Percentiles rank a stretch among this genome's conserved stretches.
Conservation (phyloP, 1,140 invertebrate species). For the Triops longicaudatus region DNA sequence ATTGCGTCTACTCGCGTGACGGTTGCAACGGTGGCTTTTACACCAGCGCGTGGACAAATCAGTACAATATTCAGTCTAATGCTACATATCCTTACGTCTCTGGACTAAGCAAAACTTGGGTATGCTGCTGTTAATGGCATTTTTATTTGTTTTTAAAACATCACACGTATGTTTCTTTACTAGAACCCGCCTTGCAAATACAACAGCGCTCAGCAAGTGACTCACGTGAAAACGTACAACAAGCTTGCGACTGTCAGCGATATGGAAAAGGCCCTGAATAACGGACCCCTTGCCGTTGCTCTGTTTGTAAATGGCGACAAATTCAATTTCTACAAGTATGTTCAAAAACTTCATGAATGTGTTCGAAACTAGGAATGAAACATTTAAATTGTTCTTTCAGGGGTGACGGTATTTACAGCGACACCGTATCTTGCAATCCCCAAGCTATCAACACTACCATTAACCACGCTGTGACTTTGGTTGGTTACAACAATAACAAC, state of each 20-base stretch:
- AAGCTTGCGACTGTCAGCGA: no score
- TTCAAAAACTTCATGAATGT: background rate
- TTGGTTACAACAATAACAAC: conserved; percentile 9
- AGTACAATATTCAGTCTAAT: background rate
- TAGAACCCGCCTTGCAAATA: no score
- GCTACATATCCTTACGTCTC: background rate
- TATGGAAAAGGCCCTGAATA: no score
- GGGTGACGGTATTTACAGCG: conserved; percentile 22
- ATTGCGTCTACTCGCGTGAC: conserved; percentile 19
- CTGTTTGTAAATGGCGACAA: no score
- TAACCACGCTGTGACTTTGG: conserved; percentile 23
- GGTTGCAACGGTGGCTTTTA: conserved; percentile 25
- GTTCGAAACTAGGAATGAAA: background rate
- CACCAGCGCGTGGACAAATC: conserved; percentile 19
- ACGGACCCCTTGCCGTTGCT: no score
- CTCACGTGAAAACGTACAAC: no score
- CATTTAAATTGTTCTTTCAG: background rate
- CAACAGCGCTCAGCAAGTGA: no score
- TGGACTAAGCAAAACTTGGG: background rate
- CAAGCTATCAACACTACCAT: background rate
- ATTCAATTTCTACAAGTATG: no score
- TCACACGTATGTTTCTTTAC: no score
- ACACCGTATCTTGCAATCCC: background rate
- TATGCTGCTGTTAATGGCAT: background rate
- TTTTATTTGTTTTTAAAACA: background rate